Evolutionary conservation across 2,888 invertebrate genomes (phyloP).

Genomic region (Tuberolachnus salignus): DNA sequence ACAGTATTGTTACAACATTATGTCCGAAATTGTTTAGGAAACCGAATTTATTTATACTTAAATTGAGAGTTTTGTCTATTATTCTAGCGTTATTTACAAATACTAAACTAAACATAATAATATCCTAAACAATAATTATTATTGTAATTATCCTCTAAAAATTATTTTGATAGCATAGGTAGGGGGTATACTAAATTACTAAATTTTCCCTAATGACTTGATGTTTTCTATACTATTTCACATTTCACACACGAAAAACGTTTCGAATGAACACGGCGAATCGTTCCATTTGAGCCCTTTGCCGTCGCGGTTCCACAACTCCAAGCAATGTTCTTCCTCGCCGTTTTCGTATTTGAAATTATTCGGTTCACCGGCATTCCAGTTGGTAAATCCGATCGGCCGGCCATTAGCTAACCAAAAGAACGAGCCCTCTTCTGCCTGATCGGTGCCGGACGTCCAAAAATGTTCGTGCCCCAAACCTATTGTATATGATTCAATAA

Average conservation of each 20-base stretch:
- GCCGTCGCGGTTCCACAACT: constrained; percentile 89
- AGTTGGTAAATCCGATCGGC: constrained; percentile 87
- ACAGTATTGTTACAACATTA: background rate
- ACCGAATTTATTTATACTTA: constrained; percentile 13
- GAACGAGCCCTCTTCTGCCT: constrained; percentile 88
- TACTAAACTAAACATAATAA: background rate
- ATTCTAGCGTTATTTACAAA: constrained; percentile 44
- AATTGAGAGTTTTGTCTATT: constrained; percentile 5
- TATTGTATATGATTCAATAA: constrained; percentile 62
- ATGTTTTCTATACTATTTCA: constrained; percentile 14
- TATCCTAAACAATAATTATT: too few relatives aligned
- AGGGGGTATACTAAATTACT: background rate
- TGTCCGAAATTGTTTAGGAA: background rate
- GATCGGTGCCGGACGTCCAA: constrained; percentile 91
- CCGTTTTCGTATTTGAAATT: constrained; percentile 93
- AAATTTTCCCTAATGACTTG: constrained; percentile 12
- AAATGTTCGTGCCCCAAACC: constrained; percentile 89
- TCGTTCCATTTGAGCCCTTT: constrained; percentile 94
- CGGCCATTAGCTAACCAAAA: constrained; percentile 93
- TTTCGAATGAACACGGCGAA: constrained; percentile 91
- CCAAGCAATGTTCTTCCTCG: constrained; percentile 89
- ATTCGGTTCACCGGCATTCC: constrained; percentile 93
- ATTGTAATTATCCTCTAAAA: background rate
- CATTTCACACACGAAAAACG: constrained; percentile 85
- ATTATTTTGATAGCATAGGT: constrained; percentile 2